phyloP scores from a whole-genome alignment of 2,113 vertebrate species.

The Menura novaehollandiae region DNA sequence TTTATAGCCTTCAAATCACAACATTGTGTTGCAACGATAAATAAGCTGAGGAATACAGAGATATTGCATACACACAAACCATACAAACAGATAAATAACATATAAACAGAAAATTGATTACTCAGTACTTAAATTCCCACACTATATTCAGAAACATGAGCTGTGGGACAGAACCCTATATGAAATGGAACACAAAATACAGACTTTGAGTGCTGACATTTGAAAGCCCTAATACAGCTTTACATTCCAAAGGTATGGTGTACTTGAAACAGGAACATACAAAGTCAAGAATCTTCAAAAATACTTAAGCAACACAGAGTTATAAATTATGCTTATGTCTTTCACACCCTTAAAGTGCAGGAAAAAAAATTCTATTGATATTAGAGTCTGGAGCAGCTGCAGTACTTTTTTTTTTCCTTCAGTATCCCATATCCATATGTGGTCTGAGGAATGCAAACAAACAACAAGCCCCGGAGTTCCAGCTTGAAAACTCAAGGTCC shows the following conservation, averaged over 20 bases:
- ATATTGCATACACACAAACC: not conserved
- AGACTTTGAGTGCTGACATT: not conserved
- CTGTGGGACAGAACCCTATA: not conserved
- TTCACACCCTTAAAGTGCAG: not conserved
- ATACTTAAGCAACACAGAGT: not conserved
- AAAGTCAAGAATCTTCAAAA: not conserved
- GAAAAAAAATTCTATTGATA: not conserved
- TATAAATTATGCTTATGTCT: not conserved
- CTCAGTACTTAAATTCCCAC: not conserved
- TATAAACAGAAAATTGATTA: not conserved
- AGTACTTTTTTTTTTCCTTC: no score
- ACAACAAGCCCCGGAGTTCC: no score
- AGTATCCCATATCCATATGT: no score
- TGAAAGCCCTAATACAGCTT: not conserved
- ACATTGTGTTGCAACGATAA: not conserved
- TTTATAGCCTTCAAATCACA: not conserved
- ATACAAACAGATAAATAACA: not conserved
- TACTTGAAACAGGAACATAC: not conserved
- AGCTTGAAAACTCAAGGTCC: no score
- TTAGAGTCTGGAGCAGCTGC: no score
- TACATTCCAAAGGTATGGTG: not conserved
- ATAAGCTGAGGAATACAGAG: not conserved
- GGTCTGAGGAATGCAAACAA: no score
- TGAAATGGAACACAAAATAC: not conserved
- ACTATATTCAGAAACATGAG: not conserved